Evolutionary conservation across 2,797 vertebrate genomes (phyloP).

Genomic region (Botia almorhae): DNA sequence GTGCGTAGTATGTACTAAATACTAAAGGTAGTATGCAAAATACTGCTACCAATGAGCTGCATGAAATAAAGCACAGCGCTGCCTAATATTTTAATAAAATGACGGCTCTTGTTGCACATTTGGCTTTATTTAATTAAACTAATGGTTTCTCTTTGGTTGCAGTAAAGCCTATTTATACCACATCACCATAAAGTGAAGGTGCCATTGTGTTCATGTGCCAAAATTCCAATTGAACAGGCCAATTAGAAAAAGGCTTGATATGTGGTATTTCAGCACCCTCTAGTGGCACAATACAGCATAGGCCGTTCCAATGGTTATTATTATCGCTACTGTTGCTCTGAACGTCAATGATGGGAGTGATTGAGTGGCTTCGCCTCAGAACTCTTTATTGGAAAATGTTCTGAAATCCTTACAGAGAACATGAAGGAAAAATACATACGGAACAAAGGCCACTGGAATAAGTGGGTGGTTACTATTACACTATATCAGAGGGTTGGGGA

Average conservation of each 20-base stretch:
- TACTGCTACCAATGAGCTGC: not conserved
- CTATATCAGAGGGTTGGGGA: not conserved
- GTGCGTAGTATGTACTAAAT: not conserved
- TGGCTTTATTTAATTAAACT: not conserved
- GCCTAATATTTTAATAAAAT: not conserved
- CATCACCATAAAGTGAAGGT: not conserved
- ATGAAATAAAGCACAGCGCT: not conserved
- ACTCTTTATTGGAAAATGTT: not conserved
- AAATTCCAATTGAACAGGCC: not conserved
- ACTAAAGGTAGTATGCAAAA: not conserved
- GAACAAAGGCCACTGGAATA: not conserved
- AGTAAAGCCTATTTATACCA: not conserved
- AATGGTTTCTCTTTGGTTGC: not conserved
- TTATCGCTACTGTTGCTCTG: not conserved
- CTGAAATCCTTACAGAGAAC: not conserved
- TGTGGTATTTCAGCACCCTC: slow-evolving; percentile 38
- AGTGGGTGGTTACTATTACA: not conserved
- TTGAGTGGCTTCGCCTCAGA: not conserved
- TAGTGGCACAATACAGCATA: slow-evolving; percentile 24
- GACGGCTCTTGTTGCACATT: not conserved
- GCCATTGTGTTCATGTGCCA: not conserved
- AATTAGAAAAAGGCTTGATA: not conserved
- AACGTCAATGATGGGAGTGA: not conserved
- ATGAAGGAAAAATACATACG: not conserved
- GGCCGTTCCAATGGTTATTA: not conserved